Conservation (phyloP, 2,113 vertebrate species). For the Rhombomys opimus region DNA sequence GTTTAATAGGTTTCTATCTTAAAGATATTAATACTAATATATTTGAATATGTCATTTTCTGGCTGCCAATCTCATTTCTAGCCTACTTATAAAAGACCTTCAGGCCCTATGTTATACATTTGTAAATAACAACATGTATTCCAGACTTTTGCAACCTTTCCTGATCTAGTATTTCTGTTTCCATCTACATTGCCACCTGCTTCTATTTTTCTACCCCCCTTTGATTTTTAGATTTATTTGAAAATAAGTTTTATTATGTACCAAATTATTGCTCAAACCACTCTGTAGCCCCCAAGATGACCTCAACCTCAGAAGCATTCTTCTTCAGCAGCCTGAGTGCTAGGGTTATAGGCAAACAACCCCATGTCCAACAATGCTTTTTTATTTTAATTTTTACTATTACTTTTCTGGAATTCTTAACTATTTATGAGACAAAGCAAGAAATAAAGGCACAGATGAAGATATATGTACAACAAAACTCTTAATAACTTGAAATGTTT, state of each 20-base stretch:
- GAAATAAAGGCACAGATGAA: not conserved
- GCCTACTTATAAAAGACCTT: not conserved
- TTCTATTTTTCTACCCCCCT: not conserved
- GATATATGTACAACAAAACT: not conserved
- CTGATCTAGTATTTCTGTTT: constrained; percentile 26
- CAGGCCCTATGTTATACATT: not conserved
- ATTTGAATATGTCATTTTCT: constrained; percentile 49
- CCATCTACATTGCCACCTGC: not conserved
- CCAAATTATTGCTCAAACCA: no score
- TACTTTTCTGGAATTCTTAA: constrained; percentile 33
- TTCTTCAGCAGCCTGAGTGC: not conserved
- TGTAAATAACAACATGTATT: constrained; percentile 3
- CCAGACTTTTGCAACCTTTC: constrained; percentile 10
- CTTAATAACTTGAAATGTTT: constrained; percentile 56
- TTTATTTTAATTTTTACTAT: constrained; percentile 13
- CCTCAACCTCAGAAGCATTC: not conserved
- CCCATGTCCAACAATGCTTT: not conserved
- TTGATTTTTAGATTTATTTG: not conserved
- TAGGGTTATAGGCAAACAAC: not conserved
- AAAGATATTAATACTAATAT: constrained; percentile 1
- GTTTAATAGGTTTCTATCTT: not conserved
- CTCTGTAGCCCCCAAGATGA: not conserved
- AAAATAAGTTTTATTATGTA: not conserved
- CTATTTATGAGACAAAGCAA: constrained; percentile 28
- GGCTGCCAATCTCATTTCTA: not conserved